phyloP scores from a whole-genome alignment of 2,113 vertebrate genomes.

The Melanocharis versteri region DNA sequence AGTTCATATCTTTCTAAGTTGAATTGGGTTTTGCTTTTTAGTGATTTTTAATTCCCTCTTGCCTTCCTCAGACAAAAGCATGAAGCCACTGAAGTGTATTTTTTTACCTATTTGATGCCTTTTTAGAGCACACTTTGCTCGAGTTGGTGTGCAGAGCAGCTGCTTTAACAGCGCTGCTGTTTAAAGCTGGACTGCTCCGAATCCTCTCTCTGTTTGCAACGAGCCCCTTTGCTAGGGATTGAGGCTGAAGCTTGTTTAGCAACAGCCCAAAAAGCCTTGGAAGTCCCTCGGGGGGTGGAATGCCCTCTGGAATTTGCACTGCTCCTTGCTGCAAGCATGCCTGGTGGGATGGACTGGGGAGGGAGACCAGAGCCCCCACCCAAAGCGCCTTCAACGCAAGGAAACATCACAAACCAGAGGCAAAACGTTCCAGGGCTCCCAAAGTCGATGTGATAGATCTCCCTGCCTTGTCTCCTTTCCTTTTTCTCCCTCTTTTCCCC shows the following conservation, averaged over 20 bases:
- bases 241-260: background rate
- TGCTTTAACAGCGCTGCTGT: background rate
- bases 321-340: rapidly evolving
- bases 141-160: background rate
- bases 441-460: background rate
- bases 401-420: background rate
- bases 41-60: background rate
- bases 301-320: background rate
- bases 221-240: background rate
- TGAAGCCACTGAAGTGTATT: background rate
- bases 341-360: rapidly evolving
- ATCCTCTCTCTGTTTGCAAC: background rate
- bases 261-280: background rate
- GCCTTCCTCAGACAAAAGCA: background rate
- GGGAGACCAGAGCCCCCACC: background rate
- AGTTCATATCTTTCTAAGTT: background rate
- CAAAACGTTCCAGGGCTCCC: background rate
- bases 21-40: background rate
- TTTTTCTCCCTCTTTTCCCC: background rate
- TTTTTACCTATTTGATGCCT: background rate
- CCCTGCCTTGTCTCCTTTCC: background rate
- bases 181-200: background rate
- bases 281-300: background rate
- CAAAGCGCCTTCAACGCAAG: background rate
- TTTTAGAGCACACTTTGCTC: background rate